These are phyloP conservation scores for Dissostichus mawsoni DNA, from an alignment of 2,113 vertebrate species.

Conservation along the genomic window DNA sequence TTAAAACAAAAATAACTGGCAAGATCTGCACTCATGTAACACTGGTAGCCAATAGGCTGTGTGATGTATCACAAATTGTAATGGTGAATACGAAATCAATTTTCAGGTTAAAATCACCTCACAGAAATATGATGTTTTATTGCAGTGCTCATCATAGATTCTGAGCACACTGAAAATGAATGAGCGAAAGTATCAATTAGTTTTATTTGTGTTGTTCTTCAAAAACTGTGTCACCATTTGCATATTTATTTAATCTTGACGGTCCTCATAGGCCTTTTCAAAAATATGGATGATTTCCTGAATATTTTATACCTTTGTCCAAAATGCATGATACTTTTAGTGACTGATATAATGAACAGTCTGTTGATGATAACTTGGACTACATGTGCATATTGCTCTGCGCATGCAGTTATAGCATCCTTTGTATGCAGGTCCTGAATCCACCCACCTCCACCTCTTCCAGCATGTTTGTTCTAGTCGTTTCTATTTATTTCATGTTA, in stretches of 20 bases:
- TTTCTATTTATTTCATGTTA: conserved; percentile 58
- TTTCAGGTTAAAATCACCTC: not conserved
- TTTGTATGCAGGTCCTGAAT: conserved; percentile 46
- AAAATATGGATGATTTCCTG: not conserved
- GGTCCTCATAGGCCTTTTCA: conserved; percentile 9
- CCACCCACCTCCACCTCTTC: not conserved
- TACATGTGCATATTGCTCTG: conserved; percentile 46
- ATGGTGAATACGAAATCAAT: not conserved
- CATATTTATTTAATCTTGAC: conserved; percentile 15
- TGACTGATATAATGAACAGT: conserved; percentile 39
- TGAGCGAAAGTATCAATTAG: conserved; percentile 18
- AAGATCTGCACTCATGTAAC: not conserved
- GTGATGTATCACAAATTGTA: conserved; percentile 16
- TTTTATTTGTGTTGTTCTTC: conserved; percentile 28
- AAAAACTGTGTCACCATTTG: conserved; percentile 11
- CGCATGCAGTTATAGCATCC: conserved; percentile 68
- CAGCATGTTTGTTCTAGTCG: conserved; percentile 67
- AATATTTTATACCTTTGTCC: conserved; percentile 37
- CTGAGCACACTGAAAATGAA: conserved; percentile 13
- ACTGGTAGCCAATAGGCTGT: conserved; percentile 13
- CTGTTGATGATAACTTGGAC: conserved; percentile 41
- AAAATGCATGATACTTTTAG: conserved; percentile 67
- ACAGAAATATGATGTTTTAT: not conserved
- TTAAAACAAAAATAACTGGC: not conserved
- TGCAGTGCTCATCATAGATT: conserved; percentile 14